These are phyloP conservation scores for Ceratina japonica DNA, from an alignment of 1,140 invertebrate genomes.

Conservation along the genomic window DNA sequence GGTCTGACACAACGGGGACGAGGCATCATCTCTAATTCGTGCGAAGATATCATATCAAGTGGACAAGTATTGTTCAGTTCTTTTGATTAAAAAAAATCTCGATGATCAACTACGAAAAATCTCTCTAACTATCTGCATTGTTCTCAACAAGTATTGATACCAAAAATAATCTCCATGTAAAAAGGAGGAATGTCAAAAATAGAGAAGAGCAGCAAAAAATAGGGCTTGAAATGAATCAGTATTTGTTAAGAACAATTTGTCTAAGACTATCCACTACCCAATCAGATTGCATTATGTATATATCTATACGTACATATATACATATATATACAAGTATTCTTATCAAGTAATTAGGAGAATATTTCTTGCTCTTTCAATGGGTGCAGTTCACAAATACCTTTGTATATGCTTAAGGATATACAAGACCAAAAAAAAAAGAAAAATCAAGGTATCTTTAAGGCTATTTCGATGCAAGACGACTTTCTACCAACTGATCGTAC, in stretches of 20 bases:
- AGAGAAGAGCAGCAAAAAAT: background rate
- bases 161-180: constrained; percentile 22
- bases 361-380: background rate
- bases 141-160: constrained; percentile 40
- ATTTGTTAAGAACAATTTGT: constrained; percentile 27
- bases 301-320: background rate
- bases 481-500: constrained; percentile 33
- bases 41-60: too few species aligned
- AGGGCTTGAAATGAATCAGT: background rate
- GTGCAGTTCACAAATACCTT: background rate
- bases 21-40: too few species aligned
- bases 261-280: constrained; percentile 43
- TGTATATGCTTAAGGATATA: background rate
- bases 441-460: background rate
- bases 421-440: background rate
- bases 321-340: constrained; percentile 17
- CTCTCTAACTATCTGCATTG: constrained; percentile 28
- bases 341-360: constrained; percentile 9
- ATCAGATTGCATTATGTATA: constrained; percentile 13
- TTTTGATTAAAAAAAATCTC: too few species aligned
- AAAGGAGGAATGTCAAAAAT: background rate
- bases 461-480: constrained; percentile 36
- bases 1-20: too few species aligned
- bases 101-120: constrained; percentile 18
- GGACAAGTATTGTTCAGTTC: too few species aligned